Evolutionary conservation across 64 coral and sea anemone genomes (phyloP), one percentile per base, ranked within the genome.

Genomic region (Hydrozoanthus tunicans): DNA sequence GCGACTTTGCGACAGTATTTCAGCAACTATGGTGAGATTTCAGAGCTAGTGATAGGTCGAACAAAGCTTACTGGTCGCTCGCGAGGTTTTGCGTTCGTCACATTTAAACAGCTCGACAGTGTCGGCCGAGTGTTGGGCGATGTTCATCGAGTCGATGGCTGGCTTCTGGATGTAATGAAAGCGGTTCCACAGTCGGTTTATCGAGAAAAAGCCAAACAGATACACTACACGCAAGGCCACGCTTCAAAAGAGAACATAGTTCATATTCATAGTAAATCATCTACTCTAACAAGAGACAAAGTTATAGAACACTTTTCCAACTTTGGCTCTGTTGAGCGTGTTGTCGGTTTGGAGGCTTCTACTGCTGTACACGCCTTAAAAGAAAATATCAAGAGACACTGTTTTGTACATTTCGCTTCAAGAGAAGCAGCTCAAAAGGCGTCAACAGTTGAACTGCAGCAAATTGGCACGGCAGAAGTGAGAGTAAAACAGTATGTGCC

Each of bases 31-130:
- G 82, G 82, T 53, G 66, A 86, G n/a, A 86, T 86, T 14, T 52
- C 62, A 6, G 64, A 86, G 12, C 82, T 86, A 23, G 25, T 12
- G 11, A 69, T 86, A 12, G 53, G 64, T 86, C 82, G 82, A 58
- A 86, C 82, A 20, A 86, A 86, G n/a, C n/a, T 86, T 9, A 86
- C 82, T 27, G 82, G 82, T 70, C 82, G 66, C 9, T 86, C 82
- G 51, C 53, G 82, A 25, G 64, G 82, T 66, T 86, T 86, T 86
- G 82, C 82, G 54, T 86, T 86, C 24, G 53, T 71, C 10, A 53
- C 12, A n/a, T 86, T 71, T 51, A 58, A 86, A 52, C 17, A 71
- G 25, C 13, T 24, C 3, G 82, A 71, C 26, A 86, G 82, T 86
- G 17, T 86, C 71, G n/a, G 64, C 58, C 52, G 82, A 14, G 82